Conservation (phyloP, 1,140 invertebrate species). For the Neomicropteryx cornuta region DNA sequence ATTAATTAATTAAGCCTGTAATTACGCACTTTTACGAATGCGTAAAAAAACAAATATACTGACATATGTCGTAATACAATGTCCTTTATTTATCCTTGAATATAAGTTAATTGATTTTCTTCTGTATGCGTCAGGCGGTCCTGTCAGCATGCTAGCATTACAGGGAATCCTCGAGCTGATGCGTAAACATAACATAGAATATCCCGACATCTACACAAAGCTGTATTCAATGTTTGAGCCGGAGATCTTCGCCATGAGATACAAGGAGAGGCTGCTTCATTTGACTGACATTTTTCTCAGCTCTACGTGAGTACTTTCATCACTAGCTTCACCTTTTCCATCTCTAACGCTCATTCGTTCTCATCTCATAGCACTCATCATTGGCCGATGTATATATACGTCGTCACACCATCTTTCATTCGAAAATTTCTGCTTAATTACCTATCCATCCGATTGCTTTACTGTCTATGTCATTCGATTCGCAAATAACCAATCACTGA, state of each 20-base stretch:
- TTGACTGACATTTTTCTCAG: slow-evolving; percentile 83
- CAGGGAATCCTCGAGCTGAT: slow-evolving; percentile 89
- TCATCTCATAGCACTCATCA: not conserved
- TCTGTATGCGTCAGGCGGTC: slow-evolving; percentile 54
- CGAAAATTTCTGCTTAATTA: no score
- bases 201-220: slow-evolving; percentile 90
- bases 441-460: no score
- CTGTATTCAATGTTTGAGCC: slow-evolving; percentile 88
- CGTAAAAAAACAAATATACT: no score
- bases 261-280: slow-evolving; percentile 76
- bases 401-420: no score
- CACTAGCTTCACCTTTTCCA: not conserved
- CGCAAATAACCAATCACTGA: no score
- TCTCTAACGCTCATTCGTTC: not conserved
- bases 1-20: no score
- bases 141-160: slow-evolving; percentile 79
- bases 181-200: slow-evolving; percentile 86
- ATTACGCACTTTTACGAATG: no score
- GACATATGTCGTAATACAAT: no score
- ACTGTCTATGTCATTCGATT: no score
- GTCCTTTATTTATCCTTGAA: no score
- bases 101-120: no score
- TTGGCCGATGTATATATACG: not conserved
- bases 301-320: slow-evolving; percentile 71
- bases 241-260: slow-evolving; percentile 82